Base-by-base conservation (phyloP, 2,888 invertebrate species). In the Thecophora atra region DNA sequence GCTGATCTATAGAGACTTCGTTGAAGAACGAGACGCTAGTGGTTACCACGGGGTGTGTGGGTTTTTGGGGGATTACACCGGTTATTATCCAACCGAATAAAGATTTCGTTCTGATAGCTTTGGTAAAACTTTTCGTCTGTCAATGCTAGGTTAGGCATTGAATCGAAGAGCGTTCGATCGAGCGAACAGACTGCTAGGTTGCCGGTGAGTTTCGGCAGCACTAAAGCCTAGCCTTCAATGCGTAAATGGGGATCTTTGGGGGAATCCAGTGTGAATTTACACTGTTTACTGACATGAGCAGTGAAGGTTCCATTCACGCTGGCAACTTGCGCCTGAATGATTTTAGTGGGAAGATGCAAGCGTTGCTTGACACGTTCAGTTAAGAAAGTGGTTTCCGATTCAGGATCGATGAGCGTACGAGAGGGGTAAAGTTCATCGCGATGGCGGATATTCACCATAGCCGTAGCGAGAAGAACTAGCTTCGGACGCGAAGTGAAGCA, bases 331-430 rank as follows among this genome's bases (percentile, higher is more conserved):
- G 30, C 60, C 5, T 60, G 8, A 24, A 60, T 24, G 3, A 5
- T 60, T 24, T 21, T 26, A 4, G 60, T 60, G 3, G 60, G 60
- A 17, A 60, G 26, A 5, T n/a, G 51, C 26, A 60, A 60, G 13
- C 6, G 17, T 60, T 60, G 5, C 11, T 64, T 44, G 0, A 64
- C 5, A 13, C 64, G 44, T 3, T 64, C 47, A 0, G 64, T 47
- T 6, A 64, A 8, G 4, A 64, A 64, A 3, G 64, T 44, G 1
- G 13, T 47, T 21, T 64, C 64, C 0, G 64, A 64, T 1, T n/a
- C 64, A 21, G 64, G 42, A n/a, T 51, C 64, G 6, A 64, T 47
- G 11, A 64, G 19, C 5, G 64, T 26, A 42, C 64, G 37, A 7
- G 64, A 44, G 13, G 24, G 13, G 47, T 64, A 64, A 21, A 15